Evolutionary conservation across 53 echinoderm and acorn worm species (phyloP).

Genomic region (Arbacia lixula): DNA sequence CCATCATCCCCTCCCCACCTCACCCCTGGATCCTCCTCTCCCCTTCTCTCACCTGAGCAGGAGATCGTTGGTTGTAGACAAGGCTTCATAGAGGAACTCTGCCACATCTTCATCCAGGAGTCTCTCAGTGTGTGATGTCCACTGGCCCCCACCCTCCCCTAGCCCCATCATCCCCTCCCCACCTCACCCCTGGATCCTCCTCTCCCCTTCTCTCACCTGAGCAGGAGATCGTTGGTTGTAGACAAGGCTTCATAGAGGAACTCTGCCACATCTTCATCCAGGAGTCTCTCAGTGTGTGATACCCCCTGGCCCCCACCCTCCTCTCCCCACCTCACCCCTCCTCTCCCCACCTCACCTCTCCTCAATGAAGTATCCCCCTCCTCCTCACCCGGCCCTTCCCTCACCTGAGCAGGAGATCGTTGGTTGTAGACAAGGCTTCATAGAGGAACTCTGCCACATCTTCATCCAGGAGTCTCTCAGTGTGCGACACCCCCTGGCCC

Average conservation of each 20-base stretch:
- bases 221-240: constrained; percentile 70
- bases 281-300: constrained; percentile 60
- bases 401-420: constrained; percentile 82
- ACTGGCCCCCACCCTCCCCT: not conserved
- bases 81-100: constrained; percentile 83
- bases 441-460: constrained; percentile 94
- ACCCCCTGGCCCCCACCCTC: constrained; percentile 4
- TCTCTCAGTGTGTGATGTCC: constrained; percentile 44
- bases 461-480: constrained; percentile 75
- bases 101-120: constrained; percentile 83
- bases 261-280: constrained; percentile 86
- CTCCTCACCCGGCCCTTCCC: no score
- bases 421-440: constrained; percentile 87
- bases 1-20: no score
- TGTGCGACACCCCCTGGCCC: constrained; percentile 10
- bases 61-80: constrained; percentile 77
- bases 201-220: no score
- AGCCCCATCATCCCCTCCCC: no score
- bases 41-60: constrained; percentile 79
- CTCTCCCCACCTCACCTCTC: not conserved
- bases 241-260: constrained; percentile 86
- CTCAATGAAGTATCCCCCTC: not conserved
- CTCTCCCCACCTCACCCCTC: not conserved
- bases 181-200: no score
- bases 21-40: no score